These are phyloP conservation scores for Anthoscopus minutus DNA, from an alignment of 2,113 vertebrate species.

Conservation along the genomic window DNA sequence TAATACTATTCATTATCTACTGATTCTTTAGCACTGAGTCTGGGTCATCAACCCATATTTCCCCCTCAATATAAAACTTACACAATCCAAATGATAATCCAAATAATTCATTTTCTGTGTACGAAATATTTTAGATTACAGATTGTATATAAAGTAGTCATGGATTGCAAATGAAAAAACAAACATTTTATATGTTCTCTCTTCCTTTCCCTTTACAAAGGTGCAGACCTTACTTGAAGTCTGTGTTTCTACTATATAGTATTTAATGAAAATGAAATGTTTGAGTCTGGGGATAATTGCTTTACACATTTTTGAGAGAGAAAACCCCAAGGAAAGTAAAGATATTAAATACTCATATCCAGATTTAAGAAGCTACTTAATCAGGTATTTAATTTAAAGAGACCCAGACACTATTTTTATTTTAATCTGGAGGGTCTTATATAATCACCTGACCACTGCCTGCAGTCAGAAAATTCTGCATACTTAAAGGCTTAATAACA, in stretches of 20 bases:
- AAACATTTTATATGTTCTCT: neutral
- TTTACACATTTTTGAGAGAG: neutral
- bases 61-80: neutral
- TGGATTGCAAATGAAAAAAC: neutral
- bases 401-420: neutral
- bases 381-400: neutral
- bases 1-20: neutral
- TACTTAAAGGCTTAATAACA: neutral
- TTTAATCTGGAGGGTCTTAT: neutral
- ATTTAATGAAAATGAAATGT: neutral
- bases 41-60: neutral
- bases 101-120: neutral
- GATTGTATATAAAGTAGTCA: neutral
- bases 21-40: neutral
- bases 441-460: neutral
- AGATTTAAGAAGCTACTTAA: neutral
- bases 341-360: neutral
- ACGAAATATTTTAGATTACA: neutral
- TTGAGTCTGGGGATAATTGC: neutral
- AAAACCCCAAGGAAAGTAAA: neutral
- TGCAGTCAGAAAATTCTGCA: neutral
- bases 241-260: neutral
- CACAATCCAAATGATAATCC: neutral
- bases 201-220: neutral
- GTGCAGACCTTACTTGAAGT: neutral